Percentiles rank a stretch among this genome's conserved stretches.
Evolutionary conservation across 2,113 vertebrate species (phyloP).

Genomic region (Hipposideros armiger): DNA sequence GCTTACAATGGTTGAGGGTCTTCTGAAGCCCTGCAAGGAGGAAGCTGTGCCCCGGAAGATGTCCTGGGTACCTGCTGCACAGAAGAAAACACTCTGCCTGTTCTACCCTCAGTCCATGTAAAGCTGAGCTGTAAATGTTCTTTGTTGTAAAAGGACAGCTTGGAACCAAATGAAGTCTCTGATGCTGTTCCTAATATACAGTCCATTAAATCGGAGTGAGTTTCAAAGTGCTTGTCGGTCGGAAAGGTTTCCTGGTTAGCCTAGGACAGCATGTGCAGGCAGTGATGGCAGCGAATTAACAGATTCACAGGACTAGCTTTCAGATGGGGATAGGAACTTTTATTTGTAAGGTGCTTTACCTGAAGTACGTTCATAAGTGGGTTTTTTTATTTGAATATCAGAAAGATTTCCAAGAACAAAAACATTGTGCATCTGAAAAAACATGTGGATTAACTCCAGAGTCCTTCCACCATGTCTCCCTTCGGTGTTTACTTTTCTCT

Average conservation of each 20-base stretch:
- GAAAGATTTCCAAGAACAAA: background rate
- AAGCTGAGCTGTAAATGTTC: background rate
- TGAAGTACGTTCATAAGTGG: background rate
- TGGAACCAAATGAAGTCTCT: background rate
- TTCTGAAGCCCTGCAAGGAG: background rate
- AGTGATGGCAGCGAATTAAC: background rate
- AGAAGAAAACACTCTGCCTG: no score
- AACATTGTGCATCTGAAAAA: background rate
- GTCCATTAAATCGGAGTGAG: background rate
- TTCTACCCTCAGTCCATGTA: rapidly evolving
- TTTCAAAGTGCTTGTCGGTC: background rate
- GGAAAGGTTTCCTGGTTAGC: background rate
- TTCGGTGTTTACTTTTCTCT: background rate
- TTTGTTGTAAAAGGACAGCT: background rate
- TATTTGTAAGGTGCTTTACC: background rate
- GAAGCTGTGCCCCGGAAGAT: background rate
- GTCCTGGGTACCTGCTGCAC: no score
- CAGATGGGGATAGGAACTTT: background rate
- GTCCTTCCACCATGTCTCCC: background rate
- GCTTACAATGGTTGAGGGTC: background rate
- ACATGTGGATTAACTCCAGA: background rate
- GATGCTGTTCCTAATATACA: no score
- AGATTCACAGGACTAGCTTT: background rate
- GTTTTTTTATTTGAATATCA: background rate
- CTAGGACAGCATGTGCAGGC: background rate